Evolutionary conservation across 2,888 invertebrate genomes (phyloP).

Genomic region (Pollenia griseotomentosa): DNA sequence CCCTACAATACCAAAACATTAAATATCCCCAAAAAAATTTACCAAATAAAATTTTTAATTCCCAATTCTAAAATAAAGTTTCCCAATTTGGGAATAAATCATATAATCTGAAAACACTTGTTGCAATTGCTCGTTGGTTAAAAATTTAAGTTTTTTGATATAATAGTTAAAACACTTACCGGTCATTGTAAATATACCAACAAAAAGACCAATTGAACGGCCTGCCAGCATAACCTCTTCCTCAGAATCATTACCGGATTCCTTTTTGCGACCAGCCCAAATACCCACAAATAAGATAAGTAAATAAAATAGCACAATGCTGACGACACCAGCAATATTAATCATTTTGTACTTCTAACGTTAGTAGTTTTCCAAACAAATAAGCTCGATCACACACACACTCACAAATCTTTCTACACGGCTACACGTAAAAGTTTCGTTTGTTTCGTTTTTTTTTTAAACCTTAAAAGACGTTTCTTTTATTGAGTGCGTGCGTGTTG

Average conservation of each 20-base stretch:
- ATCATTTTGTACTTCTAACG: constrained; percentile 86
- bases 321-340: constrained; percentile 95
- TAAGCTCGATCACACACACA: constrained; percentile 9
- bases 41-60: too few relatives aligned
- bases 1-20: too few relatives aligned
- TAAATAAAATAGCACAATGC: constrained; percentile 97
- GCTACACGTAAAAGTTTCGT: background rate
- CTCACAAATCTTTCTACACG: background rate
- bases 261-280: constrained; percentile 98
- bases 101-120: background rate
- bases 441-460: constrained; percentile 28
- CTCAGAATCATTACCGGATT: constrained; percentile 93
- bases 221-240: constrained; percentile 99
- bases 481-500: background rate
- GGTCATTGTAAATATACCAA: constrained; percentile 99
- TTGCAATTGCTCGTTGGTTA: background rate
- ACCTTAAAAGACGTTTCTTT: constrained; percentile 40
- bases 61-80: too few relatives aligned
- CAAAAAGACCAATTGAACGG: constrained; percentile 97
- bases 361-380: constrained; percentile 24
- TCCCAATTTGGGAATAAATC: too few relatives aligned
- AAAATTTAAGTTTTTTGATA: background rate
- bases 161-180: constrained; percentile 85
- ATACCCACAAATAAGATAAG: constrained; percentile 97
- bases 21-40: too few relatives aligned